Base-by-base conservation (phyloP, 1,140 invertebrate species). In the Hormaphis cornu region DNA sequence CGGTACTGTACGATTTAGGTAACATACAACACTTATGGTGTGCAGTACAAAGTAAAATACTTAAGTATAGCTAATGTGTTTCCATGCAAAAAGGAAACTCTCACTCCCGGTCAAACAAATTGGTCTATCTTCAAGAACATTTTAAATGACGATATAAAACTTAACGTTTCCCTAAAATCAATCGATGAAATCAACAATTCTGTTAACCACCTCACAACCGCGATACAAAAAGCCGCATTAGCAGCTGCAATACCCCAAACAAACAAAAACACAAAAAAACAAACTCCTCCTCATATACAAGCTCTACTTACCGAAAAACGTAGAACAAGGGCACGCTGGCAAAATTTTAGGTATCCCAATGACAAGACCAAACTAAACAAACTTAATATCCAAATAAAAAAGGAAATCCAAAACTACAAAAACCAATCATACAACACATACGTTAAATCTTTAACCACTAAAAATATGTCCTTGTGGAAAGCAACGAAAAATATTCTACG, bases 111-210 rank as follows among this genome's bases (percentile, higher is more conserved):
- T 16, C 28, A 58, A 58, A 40, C 33, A 22, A 7, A 58, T 24
- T 58, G 33, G 33, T 40, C 54, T 58, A 58, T 7, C 54, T 58
- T 58, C 20, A 58, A 58, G 40, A 58, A 26, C 14, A 50, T 56
- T 37, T 56, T 18, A 56, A 56, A 35, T 10, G 6, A 16, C n/a
- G 30, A 26, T 56, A 14, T 26, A 30, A 56, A 24, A 56, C 7
- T 56, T 56, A 56, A 35, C 2, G 20, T 56, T 35, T 24, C 42
- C 42, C n/a, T 46, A 46, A 46, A 46, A 46, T 46, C n/a, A 8
- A 46, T n/a, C 8, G 42, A 46, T n/a, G 42, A 46, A 46, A 46
- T 46, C 42, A 46, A 46, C 42, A 46, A 46, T 12, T 8, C 42
- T 46, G 42, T 46, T 12, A 46, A 46, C 8, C 42, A 46, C n/a